Evolutionary conservation across 1,140 invertebrate genomes (phyloP), one percentile per base, ranked within the genome.

Genomic region (Drosophila pseudoobscura): DNA sequence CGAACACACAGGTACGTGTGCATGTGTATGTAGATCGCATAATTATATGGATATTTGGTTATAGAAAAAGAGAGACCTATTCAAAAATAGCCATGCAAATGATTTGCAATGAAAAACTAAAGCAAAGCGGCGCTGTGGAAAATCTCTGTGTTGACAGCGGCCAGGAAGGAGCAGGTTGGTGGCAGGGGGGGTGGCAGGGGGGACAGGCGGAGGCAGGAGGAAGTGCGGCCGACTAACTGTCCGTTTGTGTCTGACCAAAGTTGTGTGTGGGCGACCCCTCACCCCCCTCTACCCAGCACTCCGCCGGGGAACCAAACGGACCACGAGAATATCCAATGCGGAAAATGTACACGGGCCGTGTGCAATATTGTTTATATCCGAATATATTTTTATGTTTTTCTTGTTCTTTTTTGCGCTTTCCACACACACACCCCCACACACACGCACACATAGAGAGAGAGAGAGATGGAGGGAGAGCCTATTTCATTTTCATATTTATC

Each of bases 321-420:
- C 31, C 54, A 46, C 24, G 74, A 61, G 66, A 62, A 69, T 57
- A 39, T 39, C 35, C 35, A 39, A 39, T 13, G 35, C 13, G 35
- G 35, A 11, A 39, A 39, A 39, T 39, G 35, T 39, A 39, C 69
- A 77, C 60, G 89, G 83, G 89, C 89, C 89, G 89, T 91, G 89
- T 91, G 89, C 89, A 91, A 91, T 91, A 90, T 91, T 91, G 89
- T 91, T 91, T 91, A 90, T 89, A 90, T 91, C 80, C 60, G 72
- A 76, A 76, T 76, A 76, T 76, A 75, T 78, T 88, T 68, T 75
- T 68, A 61, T 76, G 68, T 78, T 88, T 68, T 75, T 64, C 58
- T 78, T 87, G 78, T 64, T 57, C 43, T 80, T 80, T 80, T 74
- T 80, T 65, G 46, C 80, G 72, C 61, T 64, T 52, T 51, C 6